phyloP scores from a whole-genome alignment of 2,113 vertebrate species.

The Pangasianodon hypophthalmus region DNA sequence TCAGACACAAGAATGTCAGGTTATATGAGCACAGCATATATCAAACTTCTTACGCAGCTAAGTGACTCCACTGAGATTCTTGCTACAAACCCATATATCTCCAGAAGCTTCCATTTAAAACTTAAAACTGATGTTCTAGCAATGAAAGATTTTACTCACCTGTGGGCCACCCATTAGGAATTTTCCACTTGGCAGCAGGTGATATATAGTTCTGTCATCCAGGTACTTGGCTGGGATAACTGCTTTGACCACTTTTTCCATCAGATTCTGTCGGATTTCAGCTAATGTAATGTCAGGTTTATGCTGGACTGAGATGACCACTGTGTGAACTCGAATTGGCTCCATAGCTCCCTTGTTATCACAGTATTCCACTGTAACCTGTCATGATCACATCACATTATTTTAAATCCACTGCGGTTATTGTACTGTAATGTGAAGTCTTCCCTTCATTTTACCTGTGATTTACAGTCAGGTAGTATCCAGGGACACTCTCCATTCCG shows the following conservation, averaged over 20 bases:
- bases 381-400: neutral
- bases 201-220: conserved; percentile 74
- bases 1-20: neutral
- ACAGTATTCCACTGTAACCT: conserved; percentile 76
- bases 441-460: conserved; percentile 65
- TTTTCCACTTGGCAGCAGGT: conserved; percentile 74
- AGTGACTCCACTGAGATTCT: neutral
- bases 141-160: conserved; percentile 51
- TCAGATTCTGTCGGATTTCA: conserved; percentile 66
- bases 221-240: conserved; percentile 71
- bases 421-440: neutral
- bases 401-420: neutral
- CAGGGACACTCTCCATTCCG: conserved; percentile 69
- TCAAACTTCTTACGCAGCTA: neutral
- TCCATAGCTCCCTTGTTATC: conserved; percentile 73
- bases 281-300: conserved; percentile 63
- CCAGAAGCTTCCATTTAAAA: neutral
- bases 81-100: neutral
- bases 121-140: neutral
- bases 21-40: neutral
- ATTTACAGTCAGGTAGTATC: conserved; percentile 74
- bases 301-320: conserved; percentile 77
- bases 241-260: conserved; percentile 72
- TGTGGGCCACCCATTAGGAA: conserved; percentile 72
- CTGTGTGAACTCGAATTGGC: conserved; percentile 72